A percentile compares a stretch with the other conserved stretches of the same genome.
Conservation (phyloP, 2,113 vertebrate genomes). For the Bubalus kerabau region DNA sequence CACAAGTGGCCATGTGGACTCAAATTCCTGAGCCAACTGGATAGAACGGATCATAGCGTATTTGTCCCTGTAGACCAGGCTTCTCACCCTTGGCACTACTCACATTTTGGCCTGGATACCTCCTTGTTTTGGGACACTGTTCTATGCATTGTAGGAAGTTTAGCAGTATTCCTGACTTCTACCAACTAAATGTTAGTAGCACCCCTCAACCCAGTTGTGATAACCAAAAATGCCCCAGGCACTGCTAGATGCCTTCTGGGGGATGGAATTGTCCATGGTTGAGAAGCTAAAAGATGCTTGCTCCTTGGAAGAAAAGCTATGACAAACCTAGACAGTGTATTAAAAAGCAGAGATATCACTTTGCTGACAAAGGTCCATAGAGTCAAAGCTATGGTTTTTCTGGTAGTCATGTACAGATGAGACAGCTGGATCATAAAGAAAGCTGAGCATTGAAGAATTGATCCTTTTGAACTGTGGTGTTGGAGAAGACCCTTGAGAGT, state of each 20-base stretch:
- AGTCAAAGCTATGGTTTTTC: background rate
- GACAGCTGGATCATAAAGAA: background rate
- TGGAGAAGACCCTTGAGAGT: background rate
- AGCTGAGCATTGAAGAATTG: background rate
- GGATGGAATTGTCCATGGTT: background rate
- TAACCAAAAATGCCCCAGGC: background rate
- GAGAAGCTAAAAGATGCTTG: background rate
- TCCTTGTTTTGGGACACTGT: background rate
- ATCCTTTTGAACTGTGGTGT: background rate
- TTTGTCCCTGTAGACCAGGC: background rate
- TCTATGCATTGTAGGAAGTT: background rate
- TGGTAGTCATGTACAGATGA: background rate
- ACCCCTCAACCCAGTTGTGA: background rate
- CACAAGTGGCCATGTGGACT: accelerated
- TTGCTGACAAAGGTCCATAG: background rate
- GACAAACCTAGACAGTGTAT: background rate
- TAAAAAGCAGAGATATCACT: background rate
- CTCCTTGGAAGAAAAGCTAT: background rate
- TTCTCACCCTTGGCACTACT: background rate
- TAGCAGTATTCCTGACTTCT: background rate
- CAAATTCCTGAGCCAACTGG: background rate
- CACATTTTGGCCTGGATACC: background rate
- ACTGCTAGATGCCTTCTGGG: background rate
- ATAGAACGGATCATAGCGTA: accelerated
- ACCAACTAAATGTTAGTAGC: background rate